Evolutionary conservation across 2,797 vertebrate genomes (phyloP).

Genomic region (Megaceryle alcyon): DNA sequence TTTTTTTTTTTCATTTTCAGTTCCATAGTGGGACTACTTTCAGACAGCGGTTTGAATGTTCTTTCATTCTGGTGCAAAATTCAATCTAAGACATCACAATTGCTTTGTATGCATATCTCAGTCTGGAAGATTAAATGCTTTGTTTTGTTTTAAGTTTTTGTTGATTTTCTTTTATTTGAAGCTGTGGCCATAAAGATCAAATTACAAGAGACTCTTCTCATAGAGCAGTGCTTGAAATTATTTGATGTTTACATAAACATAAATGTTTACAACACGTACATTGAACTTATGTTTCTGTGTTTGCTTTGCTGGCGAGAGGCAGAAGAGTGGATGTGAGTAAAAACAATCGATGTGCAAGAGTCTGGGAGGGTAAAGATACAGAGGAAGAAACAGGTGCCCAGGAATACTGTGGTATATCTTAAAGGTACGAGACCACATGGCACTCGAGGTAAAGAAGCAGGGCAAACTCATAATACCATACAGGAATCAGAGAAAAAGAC

Average conservation of each 20-base stretch:
- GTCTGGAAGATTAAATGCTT: background rate
- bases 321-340: background rate
- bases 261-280: background rate
- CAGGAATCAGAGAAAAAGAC: background rate
- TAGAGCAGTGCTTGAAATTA: background rate
- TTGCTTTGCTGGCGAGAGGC: background rate
- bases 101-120: background rate
- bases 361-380: background rate
- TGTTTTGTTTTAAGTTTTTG: background rate
- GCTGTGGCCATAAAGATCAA: background rate
- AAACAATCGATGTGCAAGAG: background rate
- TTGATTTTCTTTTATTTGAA: background rate
- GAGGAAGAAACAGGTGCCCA: background rate
- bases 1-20: background rate
- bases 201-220: background rate
- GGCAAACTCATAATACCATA: background rate
- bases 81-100: background rate
- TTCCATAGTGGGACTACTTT: background rate
- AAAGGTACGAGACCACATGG: background rate
- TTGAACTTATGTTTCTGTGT: background rate
- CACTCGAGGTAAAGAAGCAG: background rate
- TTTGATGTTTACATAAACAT: background rate
- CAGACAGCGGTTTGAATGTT: background rate
- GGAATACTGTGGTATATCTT: background rate
- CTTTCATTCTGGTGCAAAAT: background rate